Evolutionary conservation across 92 coral and sea anemone genomes (phyloP), one percentile per base, ranked within the genome.

Genomic region (Epizoanthus illoricatus): DNA sequence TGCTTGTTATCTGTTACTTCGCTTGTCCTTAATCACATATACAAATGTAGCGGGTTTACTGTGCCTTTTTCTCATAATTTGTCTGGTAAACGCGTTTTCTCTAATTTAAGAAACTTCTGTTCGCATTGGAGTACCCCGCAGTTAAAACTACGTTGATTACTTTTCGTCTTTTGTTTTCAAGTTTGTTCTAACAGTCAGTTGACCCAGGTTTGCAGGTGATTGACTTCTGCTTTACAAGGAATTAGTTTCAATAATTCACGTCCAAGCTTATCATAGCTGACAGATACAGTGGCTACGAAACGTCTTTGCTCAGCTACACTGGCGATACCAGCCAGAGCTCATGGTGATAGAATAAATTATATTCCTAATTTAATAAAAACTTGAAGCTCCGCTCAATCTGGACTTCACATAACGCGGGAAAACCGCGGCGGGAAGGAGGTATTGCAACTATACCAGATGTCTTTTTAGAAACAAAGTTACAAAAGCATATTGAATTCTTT

Each of bases 51-150:
- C 60, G 40, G 40, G 47, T 62, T 63, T 41, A 43, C 41, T 61
- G 47, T 43, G 49, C 10, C 55, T 59, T 75, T 60, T 42, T 13
- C 54, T 6, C 49, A 15, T n/a, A 28, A 41, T 63, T 78, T 52
- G 88, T 85, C 86, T 80, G 84, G 82, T 47, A 88, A 85, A 80
- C 69, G 73, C 79, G 68, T 69, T 67, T 84, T 79, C 60, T 49
- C 61, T 85, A 89, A 85, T 85, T 81, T 59, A 75, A 85, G 89
- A 75, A 89, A 74, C 92, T 71, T 85, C 86, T 85, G 89, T 40
- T 64, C 36, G 33, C 3, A 67, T 60, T 11, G 60, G 59, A 20
- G 40, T n/a, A 56, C 59, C 80, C 80, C 79, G 56, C 56, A 52
- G 56, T 52, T 52, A 52, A 11, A 16, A 52, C 56, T 11, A 52